Conservation (phyloP, 2,113 vertebrate species). For the Sus scrofa region T2T-Sscrofa CM000818.6:84106001-84106500, state of each 20-base stretch:
- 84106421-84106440: neutral
- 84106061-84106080: neutral
- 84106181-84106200: neutral
- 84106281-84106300: neutral
- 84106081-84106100: neutral
- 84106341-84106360: neutral
- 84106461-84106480: too few relatives aligned
- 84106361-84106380: neutral
- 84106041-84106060: neutral
- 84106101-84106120: neutral
- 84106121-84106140: neutral
- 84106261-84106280: neutral
- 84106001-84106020: neutral
- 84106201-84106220: neutral
- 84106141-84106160: neutral
- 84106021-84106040: neutral
- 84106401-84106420: neutral
- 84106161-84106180: neutral
- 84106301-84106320: neutral
- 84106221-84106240: neutral
- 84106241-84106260: neutral
- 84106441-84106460: fast-evolving
- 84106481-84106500: too few relatives aligned
- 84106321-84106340: neutral
- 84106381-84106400: neutral